Conservation (phyloP, 2,888 invertebrate species). For the Phytoseiulus persimilis region DNA sequence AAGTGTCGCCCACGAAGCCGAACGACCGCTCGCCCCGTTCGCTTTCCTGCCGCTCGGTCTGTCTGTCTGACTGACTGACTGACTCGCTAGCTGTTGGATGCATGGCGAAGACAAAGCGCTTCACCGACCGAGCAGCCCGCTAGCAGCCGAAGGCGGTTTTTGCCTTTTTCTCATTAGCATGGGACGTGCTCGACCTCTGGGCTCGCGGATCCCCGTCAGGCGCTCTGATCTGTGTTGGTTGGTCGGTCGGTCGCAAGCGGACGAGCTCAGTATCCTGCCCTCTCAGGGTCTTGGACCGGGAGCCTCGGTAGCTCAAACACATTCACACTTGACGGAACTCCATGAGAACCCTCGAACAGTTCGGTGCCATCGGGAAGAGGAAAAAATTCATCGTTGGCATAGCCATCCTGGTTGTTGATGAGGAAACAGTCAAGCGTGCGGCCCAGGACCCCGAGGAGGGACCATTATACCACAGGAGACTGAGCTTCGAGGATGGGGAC, state of each 20-base stretch:
- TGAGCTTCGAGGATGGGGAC: neutral
- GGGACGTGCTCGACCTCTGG: constrained; percentile 24
- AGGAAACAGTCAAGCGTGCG: neutral
- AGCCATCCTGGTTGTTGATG: neutral
- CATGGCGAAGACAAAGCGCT: neutral
- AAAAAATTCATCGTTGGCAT: neutral
- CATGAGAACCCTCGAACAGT: neutral
- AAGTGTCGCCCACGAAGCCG: neutral
- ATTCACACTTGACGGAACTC: neutral
- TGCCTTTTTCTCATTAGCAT: constrained; percentile 24
- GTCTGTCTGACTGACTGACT: neutral
- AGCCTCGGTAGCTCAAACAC: neutral
- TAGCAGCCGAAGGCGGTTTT: neutral
- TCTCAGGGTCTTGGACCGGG: neutral
- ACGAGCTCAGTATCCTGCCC: neutral
- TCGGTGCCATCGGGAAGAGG: neutral
- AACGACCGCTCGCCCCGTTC: neutral
- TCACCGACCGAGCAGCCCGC: neutral
- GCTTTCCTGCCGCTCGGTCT: neutral
- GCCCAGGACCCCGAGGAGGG: neutral
- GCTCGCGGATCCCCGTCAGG: constrained; percentile 6
- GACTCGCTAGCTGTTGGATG: neutral
- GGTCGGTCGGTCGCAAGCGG: no score
- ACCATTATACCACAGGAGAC: neutral
- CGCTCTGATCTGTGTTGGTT: neutral